A percentile compares a stretch with the other conserved stretches of the same genome.
phyloP scores from a whole-genome alignment of 2,888 invertebrate genomes.

The Melipona beecheii region DNA sequence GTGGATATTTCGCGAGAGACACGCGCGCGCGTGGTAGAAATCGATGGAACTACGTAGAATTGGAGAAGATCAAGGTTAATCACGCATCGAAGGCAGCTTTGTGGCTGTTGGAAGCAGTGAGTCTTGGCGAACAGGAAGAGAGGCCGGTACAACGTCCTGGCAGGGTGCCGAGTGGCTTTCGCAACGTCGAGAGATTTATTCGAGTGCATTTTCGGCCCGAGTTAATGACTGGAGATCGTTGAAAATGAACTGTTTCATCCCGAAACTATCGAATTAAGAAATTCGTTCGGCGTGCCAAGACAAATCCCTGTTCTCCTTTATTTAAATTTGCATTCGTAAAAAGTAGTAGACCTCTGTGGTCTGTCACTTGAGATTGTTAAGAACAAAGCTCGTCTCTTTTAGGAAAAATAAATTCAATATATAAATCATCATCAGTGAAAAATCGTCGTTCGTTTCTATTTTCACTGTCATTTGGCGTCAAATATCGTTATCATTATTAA shows the following conservation, averaged over 20 bases:
- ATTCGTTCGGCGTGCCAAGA: no score
- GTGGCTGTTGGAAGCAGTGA: constrained; percentile 31
- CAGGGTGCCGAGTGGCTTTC: constrained; percentile 53
- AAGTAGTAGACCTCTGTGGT: no score
- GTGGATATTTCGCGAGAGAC: neutral
- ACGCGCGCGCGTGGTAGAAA: neutral
- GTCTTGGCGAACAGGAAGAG: constrained; percentile 42
- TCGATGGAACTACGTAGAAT: neutral
- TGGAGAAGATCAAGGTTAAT: neutral
- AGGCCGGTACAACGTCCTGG: constrained; percentile 39
- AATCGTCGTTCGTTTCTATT: no score
- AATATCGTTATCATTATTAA: neutral
- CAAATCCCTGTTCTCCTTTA: no score
- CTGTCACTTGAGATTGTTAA: neutral
- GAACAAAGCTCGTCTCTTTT: neutral
- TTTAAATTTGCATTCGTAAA: no score
- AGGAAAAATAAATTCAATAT: no score
- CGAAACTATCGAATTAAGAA: no score
- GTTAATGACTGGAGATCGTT: constrained; percentile 1
- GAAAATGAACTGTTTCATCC: neutral
- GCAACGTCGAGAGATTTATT: constrained; percentile 45
- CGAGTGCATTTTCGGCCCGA: constrained; percentile 43
- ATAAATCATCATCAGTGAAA: no score
- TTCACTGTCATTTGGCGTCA: no score
- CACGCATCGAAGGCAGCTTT: constrained; percentile 48